Evolutionary conservation across 1,140 invertebrate genomes (phyloP).

Genomic region (Neodiprion fabricii): DNA sequence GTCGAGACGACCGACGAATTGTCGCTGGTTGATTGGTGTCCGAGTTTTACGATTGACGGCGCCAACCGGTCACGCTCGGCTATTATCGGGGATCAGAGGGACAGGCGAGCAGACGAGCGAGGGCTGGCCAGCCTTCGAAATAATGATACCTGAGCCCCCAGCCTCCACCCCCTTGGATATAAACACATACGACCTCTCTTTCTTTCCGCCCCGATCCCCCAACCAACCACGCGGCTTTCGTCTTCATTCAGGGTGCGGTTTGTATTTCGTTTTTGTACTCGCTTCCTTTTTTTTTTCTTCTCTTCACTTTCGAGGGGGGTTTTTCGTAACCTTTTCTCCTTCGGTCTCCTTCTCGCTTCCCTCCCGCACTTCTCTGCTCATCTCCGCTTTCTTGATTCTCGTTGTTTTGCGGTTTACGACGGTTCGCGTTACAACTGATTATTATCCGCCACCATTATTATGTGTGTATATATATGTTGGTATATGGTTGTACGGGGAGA

Average conservation of each 20-base stretch:
- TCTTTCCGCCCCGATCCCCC: neutral
- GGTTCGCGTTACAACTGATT: conserved; percentile 62
- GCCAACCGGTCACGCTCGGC: conserved; percentile 46
- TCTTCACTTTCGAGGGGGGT: too few relatives aligned
- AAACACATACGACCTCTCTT: neutral
- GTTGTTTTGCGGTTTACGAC: conserved; percentile 60
- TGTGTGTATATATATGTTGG: conserved; percentile 30
- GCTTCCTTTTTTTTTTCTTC: neutral
- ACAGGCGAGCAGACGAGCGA: too few relatives aligned
- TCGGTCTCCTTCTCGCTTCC: too few relatives aligned
- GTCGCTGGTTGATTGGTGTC: conserved; percentile 41
- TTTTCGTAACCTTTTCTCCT: too few relatives aligned
- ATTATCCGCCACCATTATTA: conserved; percentile 58
- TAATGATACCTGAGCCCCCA: conserved; percentile 43
- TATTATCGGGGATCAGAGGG: conserved; percentile 18
- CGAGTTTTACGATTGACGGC: conserved; percentile 53
- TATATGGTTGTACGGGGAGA: neutral
- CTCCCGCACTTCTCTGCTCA: conserved; percentile 29
- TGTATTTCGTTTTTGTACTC: too few relatives aligned
- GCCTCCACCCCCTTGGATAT: conserved; percentile 11
- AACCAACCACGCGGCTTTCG: neutral
- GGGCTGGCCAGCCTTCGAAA: conserved; percentile 26
- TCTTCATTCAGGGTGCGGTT: neutral
- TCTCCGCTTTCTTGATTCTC: conserved; percentile 43
- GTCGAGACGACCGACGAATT: neutral